Base-by-base conservation (phyloP, 2,888 invertebrate genomes). In the Zaprionus bogoriensis region DNA sequence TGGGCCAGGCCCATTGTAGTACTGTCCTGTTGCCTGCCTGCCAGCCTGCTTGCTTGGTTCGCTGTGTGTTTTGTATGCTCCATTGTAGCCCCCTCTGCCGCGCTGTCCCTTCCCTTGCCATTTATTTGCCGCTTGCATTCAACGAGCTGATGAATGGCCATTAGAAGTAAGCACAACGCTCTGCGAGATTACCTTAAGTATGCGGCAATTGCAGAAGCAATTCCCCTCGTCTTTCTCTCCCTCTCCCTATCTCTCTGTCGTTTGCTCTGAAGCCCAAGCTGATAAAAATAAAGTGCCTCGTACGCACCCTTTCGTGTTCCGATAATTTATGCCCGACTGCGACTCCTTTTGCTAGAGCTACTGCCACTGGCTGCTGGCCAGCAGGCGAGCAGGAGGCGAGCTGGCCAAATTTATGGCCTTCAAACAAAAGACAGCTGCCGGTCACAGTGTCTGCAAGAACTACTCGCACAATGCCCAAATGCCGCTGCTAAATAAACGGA, bases 71-170 rank as follows among this genome's bases (percentile, higher is more conserved):
- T 28, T 57, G 10, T 46, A 25, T 42, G 9, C 50, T 22, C 14
- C 27, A 6, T 30, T 7, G 25, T 20, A 42, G 36, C 39, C 39
- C 46, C 36, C 42, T 38, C 32, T 22, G 22, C 38, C 48, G 45
- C 39, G 38, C 38, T 47, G 52, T 55, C 44, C 52, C 25, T 36
- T 53, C 14, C 46, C 60, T 65, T 78, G 67, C 84, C 82, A 78
- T 84, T 80, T 84, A 73, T 81, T 82, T 80, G 82, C 85, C 83
- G 82, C 85, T 80, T 80, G 82, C 85, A 85, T 80, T 80, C 77
- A 85, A 83, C 73, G 69, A 71, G 80, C 80, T 82, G 86, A 82
- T 85, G 74, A 85, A 82, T 80, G 86, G 84, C 84, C 77, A 82
- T 83, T 86, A 80, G 81, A 73, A 77, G 74, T 86, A 83, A 82